Evolutionary conservation across 2,888 invertebrate genomes (phyloP), one percentile per base, ranked within the genome.

Genomic region (Trachelus iudaicus): DNA sequence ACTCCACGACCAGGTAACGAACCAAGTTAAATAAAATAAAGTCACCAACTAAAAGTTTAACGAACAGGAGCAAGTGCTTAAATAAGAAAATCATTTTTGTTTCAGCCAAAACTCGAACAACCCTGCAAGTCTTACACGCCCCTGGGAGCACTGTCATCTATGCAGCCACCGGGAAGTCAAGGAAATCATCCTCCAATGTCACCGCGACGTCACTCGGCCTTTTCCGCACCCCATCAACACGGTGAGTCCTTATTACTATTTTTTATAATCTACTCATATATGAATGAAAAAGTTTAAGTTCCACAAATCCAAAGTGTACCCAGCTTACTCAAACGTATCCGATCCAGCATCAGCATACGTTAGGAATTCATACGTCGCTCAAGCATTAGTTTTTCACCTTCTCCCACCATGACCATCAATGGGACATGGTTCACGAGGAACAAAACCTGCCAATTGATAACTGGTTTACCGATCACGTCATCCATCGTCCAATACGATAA

Each of bases 81-180:
- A 34, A 40, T 74, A 34, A 31, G 33, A n/a, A 31, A 40, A 30
- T 37, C 0, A 30, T 75, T 79, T 69, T 76, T 79, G 75, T 75
- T 80, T 30, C 77, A 86, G 85, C 87, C 90, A 87, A 91, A 91
- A 81, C 79, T 86, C 69, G 91, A 91, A 80, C 91, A 91, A 80
- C 93, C 93, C 35, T 92, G 88, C 92, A 95, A 95, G 89, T 95
- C 96, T 30, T 97, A 97, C 91, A 96, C 97, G 73, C 97, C 97
- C 9, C 93, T 97, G 82, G 95, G 96, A 78, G 97, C 97, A 30
- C 92, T 97, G 84, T 96, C 97, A 69, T 97, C 95, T 86, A 97
- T 97, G 97, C 95, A 97, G 92, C 97, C 97, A n/a, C 95, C 95
- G 0, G 95, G 95, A 34, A 94, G 92, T 83, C 89, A 92, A 40